Evolutionary conservation across 2,113 vertebrate genomes (phyloP).

Genomic region (Myotis yumanensis): DNA sequence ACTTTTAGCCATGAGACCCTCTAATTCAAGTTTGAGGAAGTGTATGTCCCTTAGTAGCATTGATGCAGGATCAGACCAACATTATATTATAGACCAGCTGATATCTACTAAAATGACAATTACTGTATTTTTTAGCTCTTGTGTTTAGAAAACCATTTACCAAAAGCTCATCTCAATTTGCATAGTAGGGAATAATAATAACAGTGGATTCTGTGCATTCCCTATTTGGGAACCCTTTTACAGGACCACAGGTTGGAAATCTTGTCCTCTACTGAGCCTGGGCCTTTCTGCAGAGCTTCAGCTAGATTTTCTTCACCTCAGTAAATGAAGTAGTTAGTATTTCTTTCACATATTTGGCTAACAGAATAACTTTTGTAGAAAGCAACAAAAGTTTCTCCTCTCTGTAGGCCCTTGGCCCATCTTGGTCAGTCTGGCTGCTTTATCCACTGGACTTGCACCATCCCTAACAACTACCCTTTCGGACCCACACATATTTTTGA

Average conservation of each 20-base stretch:
- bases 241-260: neutral
- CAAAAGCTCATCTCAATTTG: neutral
- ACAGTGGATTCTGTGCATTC: neutral
- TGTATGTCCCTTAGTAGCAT: neutral
- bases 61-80: neutral
- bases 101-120: neutral
- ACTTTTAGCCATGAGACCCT: neutral
- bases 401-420: neutral
- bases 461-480: neutral
- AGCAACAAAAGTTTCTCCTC: neutral
- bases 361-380: neutral
- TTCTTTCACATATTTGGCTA: neutral
- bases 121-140: neutral
- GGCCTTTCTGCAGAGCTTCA: neutral
- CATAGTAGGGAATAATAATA: neutral
- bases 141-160: neutral
- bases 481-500: neutral
- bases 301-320: neutral
- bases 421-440: neutral
- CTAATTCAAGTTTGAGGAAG: neutral
- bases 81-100: neutral
- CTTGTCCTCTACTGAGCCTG: neutral
- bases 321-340: neutral
- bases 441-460: neutral
- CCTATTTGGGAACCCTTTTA: neutral